Percentiles rank a stretch among this genome's conserved stretches.
These are phyloP conservation scores for Piprites chloris DNA, from an alignment of 2,113 vertebrate species.

Conservation along the genomic window DNA sequence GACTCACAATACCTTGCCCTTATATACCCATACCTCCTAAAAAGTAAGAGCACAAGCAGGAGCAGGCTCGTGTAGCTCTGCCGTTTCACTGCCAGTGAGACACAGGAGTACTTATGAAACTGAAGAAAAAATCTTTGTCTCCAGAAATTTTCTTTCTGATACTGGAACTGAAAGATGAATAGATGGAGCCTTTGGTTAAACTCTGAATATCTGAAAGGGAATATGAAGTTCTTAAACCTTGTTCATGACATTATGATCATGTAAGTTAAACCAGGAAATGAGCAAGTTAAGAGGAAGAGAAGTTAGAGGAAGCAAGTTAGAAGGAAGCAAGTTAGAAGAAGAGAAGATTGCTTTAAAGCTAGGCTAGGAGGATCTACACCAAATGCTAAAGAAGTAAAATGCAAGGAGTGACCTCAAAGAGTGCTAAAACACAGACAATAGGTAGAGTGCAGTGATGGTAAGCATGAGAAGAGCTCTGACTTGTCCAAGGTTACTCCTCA, in stretches of 20 bases:
- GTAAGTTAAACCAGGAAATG: background rate
- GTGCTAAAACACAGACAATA: background rate
- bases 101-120: background rate
- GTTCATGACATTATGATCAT: background rate
- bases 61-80: background rate
- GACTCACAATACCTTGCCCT: background rate
- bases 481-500: background rate
- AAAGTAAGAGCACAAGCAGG: background rate
- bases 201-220: background rate
- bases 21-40: background rate
- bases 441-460: background rate
- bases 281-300: background rate
- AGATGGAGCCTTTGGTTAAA: background rate
- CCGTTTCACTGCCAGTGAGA: background rate
- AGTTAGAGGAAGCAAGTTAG: too few relatives aligned
- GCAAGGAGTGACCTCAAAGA: background rate
- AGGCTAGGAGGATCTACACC: background rate
- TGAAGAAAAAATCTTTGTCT: background rate
- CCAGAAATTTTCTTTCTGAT: background rate
- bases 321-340: background rate
- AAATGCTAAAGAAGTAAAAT: background rate
- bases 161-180: background rate
- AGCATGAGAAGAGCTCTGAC: background rate
- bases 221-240: background rate
- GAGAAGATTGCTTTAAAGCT: background rate